Conservation (phyloP, 2,113 vertebrate species). For the Nymphicus hollandicus region DNA sequence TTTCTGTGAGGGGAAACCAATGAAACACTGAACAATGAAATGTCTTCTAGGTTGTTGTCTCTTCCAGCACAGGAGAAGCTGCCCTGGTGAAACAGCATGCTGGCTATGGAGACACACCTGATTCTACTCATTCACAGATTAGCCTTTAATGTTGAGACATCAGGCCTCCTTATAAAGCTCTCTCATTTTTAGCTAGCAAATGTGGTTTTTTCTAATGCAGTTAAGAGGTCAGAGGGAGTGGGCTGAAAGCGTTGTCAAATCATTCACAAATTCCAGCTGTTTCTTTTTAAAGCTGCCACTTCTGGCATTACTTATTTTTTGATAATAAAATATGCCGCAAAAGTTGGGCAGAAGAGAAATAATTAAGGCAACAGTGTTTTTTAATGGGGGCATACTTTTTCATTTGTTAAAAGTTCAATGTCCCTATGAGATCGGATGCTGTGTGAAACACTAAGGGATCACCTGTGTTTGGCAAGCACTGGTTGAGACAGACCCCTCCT, state of each 20-base stretch:
- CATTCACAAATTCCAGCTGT: background rate
- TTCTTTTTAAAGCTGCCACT: background rate
- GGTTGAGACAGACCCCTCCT: background rate
- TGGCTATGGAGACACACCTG: background rate
- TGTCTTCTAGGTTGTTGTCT: background rate
- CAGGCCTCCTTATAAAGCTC: background rate
- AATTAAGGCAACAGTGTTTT: background rate
- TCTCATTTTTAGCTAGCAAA: background rate
- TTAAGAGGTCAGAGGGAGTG: background rate
- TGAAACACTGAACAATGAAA: background rate
- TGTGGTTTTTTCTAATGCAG: background rate
- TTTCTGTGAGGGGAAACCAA: background rate
- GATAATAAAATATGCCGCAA: background rate
- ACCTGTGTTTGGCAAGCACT: background rate
- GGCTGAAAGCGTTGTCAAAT: background rate
- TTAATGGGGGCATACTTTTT: background rate
- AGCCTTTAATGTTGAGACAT: background rate
- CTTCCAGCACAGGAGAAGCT: background rate
- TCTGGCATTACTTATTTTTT: background rate
- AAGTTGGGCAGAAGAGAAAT: background rate
- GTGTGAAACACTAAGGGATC: background rate
- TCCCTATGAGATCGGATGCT: background rate
- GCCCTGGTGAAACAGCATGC: background rate
- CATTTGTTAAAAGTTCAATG: background rate
- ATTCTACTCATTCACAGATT: background rate